These are phyloP conservation scores for Styela plicata DNA, from an alignment of 23 tunicate genomes.

Conservation along the genomic window DNA sequence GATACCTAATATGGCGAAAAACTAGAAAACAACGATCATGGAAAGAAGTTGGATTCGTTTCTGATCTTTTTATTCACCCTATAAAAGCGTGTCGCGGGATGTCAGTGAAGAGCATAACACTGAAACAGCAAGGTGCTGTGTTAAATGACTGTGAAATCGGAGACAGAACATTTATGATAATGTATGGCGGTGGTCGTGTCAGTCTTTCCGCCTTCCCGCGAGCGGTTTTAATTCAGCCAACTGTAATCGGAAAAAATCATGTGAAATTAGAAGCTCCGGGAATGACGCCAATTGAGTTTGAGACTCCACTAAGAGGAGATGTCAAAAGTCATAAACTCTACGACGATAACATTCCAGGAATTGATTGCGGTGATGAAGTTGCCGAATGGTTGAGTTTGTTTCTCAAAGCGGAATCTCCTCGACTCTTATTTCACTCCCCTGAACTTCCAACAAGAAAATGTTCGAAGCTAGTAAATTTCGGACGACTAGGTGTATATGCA, in stretches of 20 bases:
- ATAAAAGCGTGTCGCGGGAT: conserved; percentile 35
- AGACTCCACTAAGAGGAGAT: background rate
- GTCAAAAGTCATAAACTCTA: background rate
- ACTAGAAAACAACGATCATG: conserved; percentile 4
- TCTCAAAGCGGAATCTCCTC: background rate
- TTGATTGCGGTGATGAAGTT: conserved; percentile 5
- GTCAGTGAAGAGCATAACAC: background rate
- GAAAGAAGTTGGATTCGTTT: conserved; percentile 37
- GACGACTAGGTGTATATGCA: background rate
- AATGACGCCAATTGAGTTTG: background rate
- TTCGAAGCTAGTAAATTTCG: background rate
- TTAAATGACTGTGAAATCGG: background rate
- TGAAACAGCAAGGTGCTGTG: background rate
- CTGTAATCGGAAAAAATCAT: background rate
- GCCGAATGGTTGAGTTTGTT: background rate
- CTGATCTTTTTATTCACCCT: conserved; percentile 34
- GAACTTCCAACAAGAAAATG: background rate
- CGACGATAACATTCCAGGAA: background rate
- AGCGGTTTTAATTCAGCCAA: conserved; percentile 14
- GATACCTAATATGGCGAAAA: background rate
- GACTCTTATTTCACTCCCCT: background rate
- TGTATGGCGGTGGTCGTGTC: conserved; percentile 31
- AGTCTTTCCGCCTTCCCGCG: conserved; percentile 31
- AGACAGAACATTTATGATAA: conserved; percentile 34
- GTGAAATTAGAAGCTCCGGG: background rate